phyloP scores from a whole-genome alignment of 2,797 vertebrate species.

The Chaenodraco wilsoni region DNA sequence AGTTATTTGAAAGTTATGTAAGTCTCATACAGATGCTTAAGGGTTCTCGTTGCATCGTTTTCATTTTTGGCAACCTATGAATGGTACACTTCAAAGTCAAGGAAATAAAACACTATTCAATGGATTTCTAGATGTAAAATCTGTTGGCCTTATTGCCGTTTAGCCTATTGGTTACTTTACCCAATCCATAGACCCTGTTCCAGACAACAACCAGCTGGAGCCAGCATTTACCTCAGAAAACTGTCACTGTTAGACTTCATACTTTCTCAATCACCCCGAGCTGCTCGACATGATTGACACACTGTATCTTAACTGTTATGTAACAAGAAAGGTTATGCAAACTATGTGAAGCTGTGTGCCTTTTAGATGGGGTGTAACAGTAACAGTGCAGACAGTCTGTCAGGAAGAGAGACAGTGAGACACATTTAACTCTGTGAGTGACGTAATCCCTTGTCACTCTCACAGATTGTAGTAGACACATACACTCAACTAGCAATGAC shows the following conservation, averaged over 20 bases:
- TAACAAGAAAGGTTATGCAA: conserved; percentile 32
- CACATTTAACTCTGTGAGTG: conserved; percentile 31
- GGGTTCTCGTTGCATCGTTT: too few species aligned
- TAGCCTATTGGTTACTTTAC: neutral
- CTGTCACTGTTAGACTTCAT: conserved; percentile 28
- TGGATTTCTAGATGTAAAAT: neutral
- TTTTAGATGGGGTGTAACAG: conserved; percentile 18
- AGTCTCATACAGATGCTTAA: too few species aligned
- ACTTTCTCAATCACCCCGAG: conserved; percentile 23
- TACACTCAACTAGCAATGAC: conserved; percentile 4
- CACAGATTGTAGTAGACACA: neutral
- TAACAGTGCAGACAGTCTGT: conserved; percentile 34
- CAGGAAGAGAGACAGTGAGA: neutral
- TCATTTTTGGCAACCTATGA: too few species aligned
- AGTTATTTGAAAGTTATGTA: too few species aligned
- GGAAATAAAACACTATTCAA: neutral
- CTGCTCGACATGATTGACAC: conserved; percentile 14
- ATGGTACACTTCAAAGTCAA: neutral
- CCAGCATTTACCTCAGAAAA: conserved; percentile 13
- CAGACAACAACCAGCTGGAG: conserved; percentile 34
- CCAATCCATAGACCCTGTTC: neutral
- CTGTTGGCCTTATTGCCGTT: neutral
- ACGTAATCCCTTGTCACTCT: conserved; percentile 27
- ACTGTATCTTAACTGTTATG: conserved; percentile 12
- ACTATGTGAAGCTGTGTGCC: conserved; percentile 4